Evolutionary conservation across 2,113 vertebrate species (phyloP).

Genomic region (Tautogolabrus adspersus): DNA sequence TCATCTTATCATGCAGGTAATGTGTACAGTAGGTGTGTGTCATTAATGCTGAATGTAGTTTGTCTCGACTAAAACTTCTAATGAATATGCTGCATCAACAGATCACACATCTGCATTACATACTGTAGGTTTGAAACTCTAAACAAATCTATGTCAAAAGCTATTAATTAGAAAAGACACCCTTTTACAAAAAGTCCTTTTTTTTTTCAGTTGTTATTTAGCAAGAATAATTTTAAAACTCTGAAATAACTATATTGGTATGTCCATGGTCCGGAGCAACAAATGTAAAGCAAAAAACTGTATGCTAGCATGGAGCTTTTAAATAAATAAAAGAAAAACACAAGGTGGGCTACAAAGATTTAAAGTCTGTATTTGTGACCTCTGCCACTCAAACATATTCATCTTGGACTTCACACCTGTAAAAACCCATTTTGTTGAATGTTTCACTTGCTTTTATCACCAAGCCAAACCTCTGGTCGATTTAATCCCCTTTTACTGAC

Average conservation of each 20-base stretch:
- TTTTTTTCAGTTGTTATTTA: too few species aligned
- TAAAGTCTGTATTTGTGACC: conserved; percentile 11
- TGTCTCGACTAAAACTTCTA: too few species aligned
- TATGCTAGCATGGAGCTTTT: not conserved
- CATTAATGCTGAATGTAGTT: too few species aligned
- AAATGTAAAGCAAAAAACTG: not conserved
- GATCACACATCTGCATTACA: too few species aligned
- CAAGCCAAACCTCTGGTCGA: not conserved
- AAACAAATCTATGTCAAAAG: not conserved
- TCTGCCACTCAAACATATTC: not conserved
- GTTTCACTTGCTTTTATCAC: not conserved
- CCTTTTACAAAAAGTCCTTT: too few species aligned
- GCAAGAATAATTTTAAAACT: too few species aligned
- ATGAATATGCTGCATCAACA: too few species aligned
- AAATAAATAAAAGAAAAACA: not conserved
- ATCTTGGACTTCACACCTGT: not conserved
- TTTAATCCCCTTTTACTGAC: not conserved
- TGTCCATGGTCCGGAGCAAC: not conserved
- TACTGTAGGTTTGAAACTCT: not conserved
- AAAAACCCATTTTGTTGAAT: not conserved
- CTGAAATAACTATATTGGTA: too few species aligned
- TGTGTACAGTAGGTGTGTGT: too few species aligned
- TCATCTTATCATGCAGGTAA: too few species aligned
- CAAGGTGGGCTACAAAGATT: not conserved
- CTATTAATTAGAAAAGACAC: not conserved